Percentiles rank a stretch among this genome's conserved stretches.
Evolutionary conservation across 2,113 vertebrate species (phyloP).

Genomic region (Scortum barcoo): DNA sequence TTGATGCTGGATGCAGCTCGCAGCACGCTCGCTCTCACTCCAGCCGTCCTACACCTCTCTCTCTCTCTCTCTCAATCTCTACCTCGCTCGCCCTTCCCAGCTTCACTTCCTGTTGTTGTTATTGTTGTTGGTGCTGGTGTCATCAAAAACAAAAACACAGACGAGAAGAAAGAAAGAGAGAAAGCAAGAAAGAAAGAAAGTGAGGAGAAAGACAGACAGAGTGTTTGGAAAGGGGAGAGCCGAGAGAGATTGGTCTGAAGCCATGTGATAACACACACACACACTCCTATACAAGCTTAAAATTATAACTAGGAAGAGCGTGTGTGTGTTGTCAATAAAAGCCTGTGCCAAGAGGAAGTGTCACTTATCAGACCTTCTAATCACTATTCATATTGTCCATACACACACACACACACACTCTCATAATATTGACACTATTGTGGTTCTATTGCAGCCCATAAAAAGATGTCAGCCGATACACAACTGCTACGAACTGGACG

Average conservation of each 20-base stretch:
- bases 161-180: background rate
- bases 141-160: slow-evolving; percentile 56
- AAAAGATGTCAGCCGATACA: slow-evolving; percentile 20
- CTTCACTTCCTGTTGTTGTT: slow-evolving; percentile 43
- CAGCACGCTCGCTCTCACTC: slow-evolving; percentile 73
- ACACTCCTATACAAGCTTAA: background rate
- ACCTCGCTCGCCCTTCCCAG: background rate
- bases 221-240: background rate
- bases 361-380: slow-evolving; percentile 69
- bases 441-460: slow-evolving; percentile 20
- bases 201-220: background rate
- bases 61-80: slow-evolving; percentile 35
- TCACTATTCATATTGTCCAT: slow-evolving; percentile 43
- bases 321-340: slow-evolving; percentile 11
- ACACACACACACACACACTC: slow-evolving; percentile 8
- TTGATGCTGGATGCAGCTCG: slow-evolving; percentile 87
- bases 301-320: background rate
- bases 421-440: background rate
- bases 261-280: slow-evolving; percentile 13
- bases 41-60: slow-evolving; percentile 42
- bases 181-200: background rate
- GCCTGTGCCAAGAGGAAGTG: slow-evolving; percentile 34
- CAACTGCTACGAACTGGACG: background rate
- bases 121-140: slow-evolving; percentile 30
- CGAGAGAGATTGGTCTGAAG: slow-evolving; percentile 40